phyloP scores from a whole-genome alignment of 2,797 vertebrate species.

The Takifugu rubripes region DNA sequence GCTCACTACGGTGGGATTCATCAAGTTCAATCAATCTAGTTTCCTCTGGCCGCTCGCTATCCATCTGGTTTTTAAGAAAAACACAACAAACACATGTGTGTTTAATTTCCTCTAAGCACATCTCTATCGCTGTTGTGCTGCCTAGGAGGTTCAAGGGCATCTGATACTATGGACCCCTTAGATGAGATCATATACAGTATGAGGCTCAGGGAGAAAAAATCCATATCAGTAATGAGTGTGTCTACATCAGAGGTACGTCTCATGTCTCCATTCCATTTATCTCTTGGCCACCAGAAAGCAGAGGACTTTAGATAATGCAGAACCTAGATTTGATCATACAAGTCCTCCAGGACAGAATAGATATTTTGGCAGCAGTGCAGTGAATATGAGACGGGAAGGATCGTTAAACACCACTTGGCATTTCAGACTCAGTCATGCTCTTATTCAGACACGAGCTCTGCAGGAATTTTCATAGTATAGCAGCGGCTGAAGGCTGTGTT shows the following conservation, averaged over 20 bases:
- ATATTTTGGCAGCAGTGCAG: conserved; percentile 35
- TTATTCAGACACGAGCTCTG: conserved; percentile 22
- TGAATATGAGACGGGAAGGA: conserved; percentile 22
- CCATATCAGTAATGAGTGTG: conserved; percentile 27
- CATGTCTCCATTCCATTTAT: conserved; percentile 15
- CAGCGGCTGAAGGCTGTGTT: conserved; percentile 29
- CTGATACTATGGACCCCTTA: conserved; percentile 11
- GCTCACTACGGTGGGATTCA: conserved; percentile 94
- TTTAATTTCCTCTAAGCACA: conserved; percentile 10
- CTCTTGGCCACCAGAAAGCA: conserved; percentile 17
- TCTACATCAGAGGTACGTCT: conserved; percentile 22
- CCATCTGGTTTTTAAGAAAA: conserved; percentile 78
- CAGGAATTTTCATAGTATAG: conserved; percentile 31
- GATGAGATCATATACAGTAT: conserved; percentile 19
- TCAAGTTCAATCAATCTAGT: conserved; percentile 92
- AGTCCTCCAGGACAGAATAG: conserved; percentile 42
- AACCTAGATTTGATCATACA: conserved; percentile 20
- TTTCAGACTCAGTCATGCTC: conserved; percentile 38
- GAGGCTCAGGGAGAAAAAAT: conserved; percentile 32
- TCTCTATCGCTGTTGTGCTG: conserved; percentile 3
- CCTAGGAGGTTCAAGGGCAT: not conserved
- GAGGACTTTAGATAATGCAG: conserved; percentile 5
- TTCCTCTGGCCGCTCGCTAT: conserved; percentile 87
- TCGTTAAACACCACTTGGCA: conserved; percentile 31
- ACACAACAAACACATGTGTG: conserved; percentile 12